Base-by-base conservation (phyloP, 2,113 vertebrate species). In the Suricata suricatta region DNA sequence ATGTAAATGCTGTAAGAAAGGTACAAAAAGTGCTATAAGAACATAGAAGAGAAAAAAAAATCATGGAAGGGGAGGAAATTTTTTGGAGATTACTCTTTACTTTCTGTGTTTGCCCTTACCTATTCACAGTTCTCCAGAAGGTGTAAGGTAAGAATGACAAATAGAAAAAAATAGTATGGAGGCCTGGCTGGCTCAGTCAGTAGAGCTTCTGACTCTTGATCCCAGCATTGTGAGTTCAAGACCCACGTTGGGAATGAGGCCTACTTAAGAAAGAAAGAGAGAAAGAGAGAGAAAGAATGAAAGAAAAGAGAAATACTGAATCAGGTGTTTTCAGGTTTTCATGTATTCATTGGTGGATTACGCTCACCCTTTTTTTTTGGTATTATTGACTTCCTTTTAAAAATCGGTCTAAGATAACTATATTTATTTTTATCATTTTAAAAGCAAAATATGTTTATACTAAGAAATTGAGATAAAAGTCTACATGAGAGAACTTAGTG, bases 391-490 rank as follows among this genome's bases (percentile, higher is more conserved):
- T 85, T 91, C 50, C 1, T 33, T 41, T 38, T 63, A 8, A 64
- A 41, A n/a, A 92, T 19, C 10, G 41, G 57, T 47, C 33, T 82
- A 91, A 69, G 35, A 41, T 54, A 23, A 68, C 7, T 54, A 31
- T 17, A 29, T 80, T 68, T 81, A 81, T 69, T 91, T 92, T 57
- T 82, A 81, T 79, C 57, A 66, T 88, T 80, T 93, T 80, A n/a
- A 80, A 41, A 68, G 35, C 66, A 35, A 85, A 76, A 79, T 85
- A 66, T 79, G 12, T 69, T 57, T 87, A 50, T 44, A 41, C n/a
- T 81, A 33, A 81, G 27, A 68, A 77, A 52, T 86, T 52, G 44
- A 33, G n/a, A 57, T 23, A 47, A 66, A 81, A 27, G 35, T 76
- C 38, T 76, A 35, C 31, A 74, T 60, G 12, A 29, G 31, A 50